Percentiles rank a stretch among this genome's conserved stretches.
These are phyloP conservation scores for Suricata suricatta DNA, from an alignment of 2,113 vertebrate genomes.

Conservation along the genomic window DNA sequence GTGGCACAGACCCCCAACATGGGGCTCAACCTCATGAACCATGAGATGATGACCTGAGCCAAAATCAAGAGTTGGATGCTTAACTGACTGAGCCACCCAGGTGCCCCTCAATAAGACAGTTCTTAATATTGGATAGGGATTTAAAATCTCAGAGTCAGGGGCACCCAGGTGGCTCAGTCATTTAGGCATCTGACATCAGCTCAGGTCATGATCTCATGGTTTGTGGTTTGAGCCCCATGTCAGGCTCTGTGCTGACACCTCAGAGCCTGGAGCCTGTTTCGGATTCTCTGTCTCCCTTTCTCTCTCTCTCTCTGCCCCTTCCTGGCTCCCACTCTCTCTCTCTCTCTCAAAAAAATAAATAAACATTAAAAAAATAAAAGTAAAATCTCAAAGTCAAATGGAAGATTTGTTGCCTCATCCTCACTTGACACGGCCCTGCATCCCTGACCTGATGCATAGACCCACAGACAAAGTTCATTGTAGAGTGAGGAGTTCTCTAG, in stretches of 20 bases:
- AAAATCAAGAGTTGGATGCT: no score
- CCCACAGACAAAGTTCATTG: background rate
- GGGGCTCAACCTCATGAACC: no score
- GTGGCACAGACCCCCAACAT: no score
- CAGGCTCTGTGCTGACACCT: background rate
- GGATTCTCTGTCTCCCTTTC: no score
- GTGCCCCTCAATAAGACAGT: background rate
- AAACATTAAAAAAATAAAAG: no score
- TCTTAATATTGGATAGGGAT: background rate
- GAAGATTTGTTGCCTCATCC: background rate
- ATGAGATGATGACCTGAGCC: no score
- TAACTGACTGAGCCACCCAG: no score
- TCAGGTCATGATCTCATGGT: background rate
- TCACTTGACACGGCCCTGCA: background rate
- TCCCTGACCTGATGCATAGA: background rate
- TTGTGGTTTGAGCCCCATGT: background rate
- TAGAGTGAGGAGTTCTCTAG: background rate
- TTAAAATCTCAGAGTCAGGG: background rate
- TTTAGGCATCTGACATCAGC: background rate
- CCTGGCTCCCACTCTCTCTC: no score
- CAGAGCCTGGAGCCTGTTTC: no score
- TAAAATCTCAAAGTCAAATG: background rate
- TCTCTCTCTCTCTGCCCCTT: no score
- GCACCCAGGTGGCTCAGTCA: background rate
- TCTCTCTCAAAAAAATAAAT: no score